Evolutionary conservation across 2,113 vertebrate species (phyloP), one percentile per base, ranked within the genome.

Genomic region (Numida meleagris): DNA sequence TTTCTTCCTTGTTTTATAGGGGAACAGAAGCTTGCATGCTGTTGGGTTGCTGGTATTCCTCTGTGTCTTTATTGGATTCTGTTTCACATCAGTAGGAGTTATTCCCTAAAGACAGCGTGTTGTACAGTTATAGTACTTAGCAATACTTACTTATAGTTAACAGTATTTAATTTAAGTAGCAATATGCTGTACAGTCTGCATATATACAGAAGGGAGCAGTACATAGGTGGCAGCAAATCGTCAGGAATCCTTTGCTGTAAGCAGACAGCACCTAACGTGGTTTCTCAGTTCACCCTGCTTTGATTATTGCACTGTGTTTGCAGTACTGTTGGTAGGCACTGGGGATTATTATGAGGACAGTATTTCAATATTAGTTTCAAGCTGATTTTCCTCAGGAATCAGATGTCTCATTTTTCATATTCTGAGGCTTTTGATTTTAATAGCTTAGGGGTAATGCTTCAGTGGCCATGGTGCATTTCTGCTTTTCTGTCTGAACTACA

Each of bases 141-240:
- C n/a, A 36, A 25, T 61, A 25, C 34, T 25, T 36, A 25, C 34
- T 27, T 17, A 38, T 62, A 38, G 24, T 38, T 62, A 38, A 27
- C 36, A 62, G 25, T 62, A 27, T 24, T 38, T 38, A 27, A 11
- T 58, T 33, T 58, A 58, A 12, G 20, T n/a, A n/a, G 8, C 1
- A 57, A 18, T 12, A 24, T 55, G 43, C 10, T 83, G 25, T 55
- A 19, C 16, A 51, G 6, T 34, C 76, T 73, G 8, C 21, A 45
- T 11, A 31, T 10, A 8, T 10, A 17, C 21, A 65, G 12, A 12
- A 51, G 40, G 34, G 79, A 85, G 6, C 76, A 78, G 27, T 38
- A 86, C 59, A 23, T 74, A 98, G 95, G 88, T 96, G 96, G 95
- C 97, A 93, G 90, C 85, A 96, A 88, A 88, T 46, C 72, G 46